Evolutionary conservation across 2,797 vertebrate species (phyloP).

Genomic region (Enteromius afrohamiltoni): DNA sequence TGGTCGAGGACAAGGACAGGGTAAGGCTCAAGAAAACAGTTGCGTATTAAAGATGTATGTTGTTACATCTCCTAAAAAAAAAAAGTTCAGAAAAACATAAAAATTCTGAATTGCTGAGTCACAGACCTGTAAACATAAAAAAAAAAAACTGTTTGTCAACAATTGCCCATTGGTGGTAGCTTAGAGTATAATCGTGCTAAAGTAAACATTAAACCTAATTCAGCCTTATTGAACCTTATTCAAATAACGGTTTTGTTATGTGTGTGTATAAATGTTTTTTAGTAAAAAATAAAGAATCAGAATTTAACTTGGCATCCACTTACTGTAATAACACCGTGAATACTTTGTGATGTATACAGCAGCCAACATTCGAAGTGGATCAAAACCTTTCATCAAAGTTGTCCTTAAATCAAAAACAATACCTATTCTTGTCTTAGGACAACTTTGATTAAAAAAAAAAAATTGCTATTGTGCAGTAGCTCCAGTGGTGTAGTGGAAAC

Average conservation of each 20-base stretch:
- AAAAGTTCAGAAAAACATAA: background rate
- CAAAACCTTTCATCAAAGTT: no score
- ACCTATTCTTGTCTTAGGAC: no score
- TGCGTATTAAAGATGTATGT: background rate
- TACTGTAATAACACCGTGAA: background rate
- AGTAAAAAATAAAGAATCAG: background rate
- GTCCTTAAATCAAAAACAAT: no score
- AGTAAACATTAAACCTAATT: constrained; percentile 4
- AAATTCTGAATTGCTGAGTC: background rate
- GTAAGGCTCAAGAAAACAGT: constrained; percentile 71
- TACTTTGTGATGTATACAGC: background rate
- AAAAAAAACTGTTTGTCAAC: background rate
- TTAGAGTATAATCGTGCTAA: background rate
- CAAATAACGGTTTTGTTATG: no score
- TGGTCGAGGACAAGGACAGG: constrained; percentile 98
- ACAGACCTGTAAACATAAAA: background rate
- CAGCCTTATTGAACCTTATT: no score
- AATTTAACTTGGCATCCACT: background rate
- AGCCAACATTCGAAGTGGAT: no score
- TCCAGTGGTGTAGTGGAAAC: background rate
- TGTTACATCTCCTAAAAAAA: background rate
- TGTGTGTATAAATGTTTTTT: no score
- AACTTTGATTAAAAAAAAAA: no score
- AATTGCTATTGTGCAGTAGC: background rate
- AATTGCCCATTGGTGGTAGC: background rate